Percentiles rank a stretch among this genome's conserved stretches.
These are phyloP conservation scores for Pomacea maculata DNA, from an alignment of 1,140 invertebrate species.

Conservation along the genomic window DNA sequence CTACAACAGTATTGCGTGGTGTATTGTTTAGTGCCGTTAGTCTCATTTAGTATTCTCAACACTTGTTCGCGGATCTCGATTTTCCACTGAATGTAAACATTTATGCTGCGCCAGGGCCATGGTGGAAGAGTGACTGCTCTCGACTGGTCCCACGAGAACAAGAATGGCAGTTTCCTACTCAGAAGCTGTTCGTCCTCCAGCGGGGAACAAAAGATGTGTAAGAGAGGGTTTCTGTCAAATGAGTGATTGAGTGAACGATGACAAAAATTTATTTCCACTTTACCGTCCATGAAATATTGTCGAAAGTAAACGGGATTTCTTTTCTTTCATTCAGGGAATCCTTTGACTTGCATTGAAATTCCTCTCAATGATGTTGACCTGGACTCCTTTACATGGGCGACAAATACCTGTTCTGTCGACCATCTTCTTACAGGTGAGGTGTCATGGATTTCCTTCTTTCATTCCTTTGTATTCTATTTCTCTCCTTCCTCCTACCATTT, in stretches of 20 bases:
- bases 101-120: conserved; percentile 31
- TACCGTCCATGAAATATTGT: too few relatives aligned
- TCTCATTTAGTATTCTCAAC: not conserved
- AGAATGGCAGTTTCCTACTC: conserved; percentile 25
- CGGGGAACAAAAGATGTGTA: conserved; percentile 11
- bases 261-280: not conserved
- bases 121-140: conserved; percentile 26
- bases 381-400: conserved; percentile 21
- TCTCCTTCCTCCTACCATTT: not conserved
- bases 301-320: not conserved
- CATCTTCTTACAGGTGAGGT: conserved; percentile 19
- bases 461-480: not conserved
- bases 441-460: not conserved
- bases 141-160: conserved; percentile 38
- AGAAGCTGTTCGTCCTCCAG: conserved; percentile 7
- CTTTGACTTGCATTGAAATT: conserved; percentile 9
- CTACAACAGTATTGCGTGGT: not conserved
- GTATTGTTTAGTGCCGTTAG: not conserved
- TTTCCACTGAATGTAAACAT: not conserved
- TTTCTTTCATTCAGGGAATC: not conserved
- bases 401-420: conserved; percentile 30
- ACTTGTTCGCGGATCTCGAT: not conserved
- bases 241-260: not conserved
- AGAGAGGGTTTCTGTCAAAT: not conserved
- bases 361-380: not conserved